Evolutionary conservation across 1,140 invertebrate species (phyloP).

Genomic region (Cotesia chilonis): DNA sequence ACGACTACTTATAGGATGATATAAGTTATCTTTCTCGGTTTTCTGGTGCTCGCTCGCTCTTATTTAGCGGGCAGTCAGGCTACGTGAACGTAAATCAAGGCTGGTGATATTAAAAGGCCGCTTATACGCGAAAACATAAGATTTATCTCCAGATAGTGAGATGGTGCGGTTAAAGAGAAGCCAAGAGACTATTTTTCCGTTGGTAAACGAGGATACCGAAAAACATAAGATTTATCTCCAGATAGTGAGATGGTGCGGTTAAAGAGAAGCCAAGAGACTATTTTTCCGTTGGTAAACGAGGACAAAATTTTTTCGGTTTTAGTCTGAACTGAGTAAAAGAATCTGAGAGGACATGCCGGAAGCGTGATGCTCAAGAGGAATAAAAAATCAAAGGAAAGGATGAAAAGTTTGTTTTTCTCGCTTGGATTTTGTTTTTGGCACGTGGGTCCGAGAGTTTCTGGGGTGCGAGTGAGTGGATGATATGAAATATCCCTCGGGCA

Average conservation of each 20-base stretch:
- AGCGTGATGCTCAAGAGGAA: neutral
- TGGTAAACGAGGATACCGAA: neutral
- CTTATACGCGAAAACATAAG: constrained; percentile 42
- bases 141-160: constrained; percentile 33
- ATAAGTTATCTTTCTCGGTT: neutral
- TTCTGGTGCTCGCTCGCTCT: constrained; percentile 11
- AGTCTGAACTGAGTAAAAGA: neutral
- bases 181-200: neutral
- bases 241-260: neutral
- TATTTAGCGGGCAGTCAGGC: constrained; percentile 24
- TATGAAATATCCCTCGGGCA: constrained; percentile 13
- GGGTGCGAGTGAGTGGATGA: neutral
- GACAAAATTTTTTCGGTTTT: neutral
- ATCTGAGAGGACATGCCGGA: constrained; percentile 25
- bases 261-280: neutral
- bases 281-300: neutral
- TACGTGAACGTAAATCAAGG: constrained; percentile 33
- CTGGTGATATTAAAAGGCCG: constrained; percentile 40
- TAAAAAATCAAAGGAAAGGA: constrained; percentile 3
- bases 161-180: neutral
- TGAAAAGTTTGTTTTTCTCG: neutral
- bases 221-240: constrained; percentile 41
- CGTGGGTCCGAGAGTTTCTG: neutral
- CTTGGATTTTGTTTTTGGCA: constrained; percentile 5
- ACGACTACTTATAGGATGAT: too few relatives aligned